A percentile compares a stretch with the other conserved stretches of the same genome.
Conservation (phyloP, 2,113 vertebrate genomes). For the Mystacornis crossleyi region DNA sequence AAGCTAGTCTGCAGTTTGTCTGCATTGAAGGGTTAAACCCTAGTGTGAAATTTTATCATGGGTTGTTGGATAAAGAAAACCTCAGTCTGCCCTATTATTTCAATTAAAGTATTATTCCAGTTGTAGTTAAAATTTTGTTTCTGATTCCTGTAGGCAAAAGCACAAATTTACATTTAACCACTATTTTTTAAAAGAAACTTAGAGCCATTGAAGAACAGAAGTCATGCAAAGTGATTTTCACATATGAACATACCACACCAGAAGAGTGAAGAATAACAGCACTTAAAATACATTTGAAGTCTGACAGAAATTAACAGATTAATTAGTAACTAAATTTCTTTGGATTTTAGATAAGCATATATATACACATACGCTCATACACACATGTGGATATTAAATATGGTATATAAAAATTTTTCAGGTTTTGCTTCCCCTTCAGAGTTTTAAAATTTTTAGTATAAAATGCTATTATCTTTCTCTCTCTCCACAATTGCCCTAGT, state of each 20-base stretch:
- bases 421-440: neutral
- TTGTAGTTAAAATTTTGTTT: neutral
- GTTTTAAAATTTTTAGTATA: neutral
- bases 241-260: constrained; percentile 36
- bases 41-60: neutral
- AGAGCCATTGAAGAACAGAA: constrained; percentile 37
- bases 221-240: constrained; percentile 39
- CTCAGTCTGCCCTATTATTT: neutral
- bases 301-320: constrained; percentile 10
- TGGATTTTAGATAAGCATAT: constrained; percentile 7
- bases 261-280: constrained; percentile 58
- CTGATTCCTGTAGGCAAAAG: neutral
- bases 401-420: neutral
- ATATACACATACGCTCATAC: neutral
- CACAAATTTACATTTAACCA: neutral
- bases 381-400: neutral
- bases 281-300: constrained; percentile 23
- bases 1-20: neutral
- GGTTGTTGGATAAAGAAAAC: neutral
- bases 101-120: neutral
- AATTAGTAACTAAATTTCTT: neutral
- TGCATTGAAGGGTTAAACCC: neutral
- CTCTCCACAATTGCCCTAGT: neutral
- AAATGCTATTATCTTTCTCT: neutral
- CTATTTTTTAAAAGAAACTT: neutral